Conservation (phyloP, 2,797 vertebrate species). For the Petrocephalus schoutedeni region DNA sequence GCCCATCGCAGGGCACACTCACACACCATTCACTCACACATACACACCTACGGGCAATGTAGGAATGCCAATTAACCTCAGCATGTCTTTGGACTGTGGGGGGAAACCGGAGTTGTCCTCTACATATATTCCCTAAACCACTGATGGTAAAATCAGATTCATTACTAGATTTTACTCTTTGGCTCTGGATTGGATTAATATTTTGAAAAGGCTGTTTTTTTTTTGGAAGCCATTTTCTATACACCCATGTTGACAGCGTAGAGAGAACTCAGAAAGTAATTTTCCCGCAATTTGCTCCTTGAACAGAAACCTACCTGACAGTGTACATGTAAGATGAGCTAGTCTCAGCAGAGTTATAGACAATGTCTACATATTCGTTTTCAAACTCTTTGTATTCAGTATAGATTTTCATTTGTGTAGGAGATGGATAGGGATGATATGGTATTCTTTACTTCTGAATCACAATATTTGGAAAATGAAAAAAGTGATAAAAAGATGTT, state of each 20-base stretch:
- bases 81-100: too few relatives aligned
- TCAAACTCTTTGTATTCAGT: conserved; percentile 5
- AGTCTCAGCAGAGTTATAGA: not conserved
- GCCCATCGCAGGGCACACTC: too few relatives aligned
- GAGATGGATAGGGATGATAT: conserved; percentile 23
- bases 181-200: not conserved
- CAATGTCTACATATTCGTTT: conserved; percentile 24
- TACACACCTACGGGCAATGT: too few relatives aligned
- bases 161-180: not conserved
- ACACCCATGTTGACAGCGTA: conserved; percentile 4
- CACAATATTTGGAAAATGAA: conserved; percentile 21
- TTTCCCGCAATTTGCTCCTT: conserved; percentile 13
- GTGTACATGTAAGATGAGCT: conserved; percentile 19
- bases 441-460: conserved; percentile 19
- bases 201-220: not conserved
- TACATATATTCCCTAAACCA: not conserved
- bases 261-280: conserved; percentile 20
- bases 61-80: too few relatives aligned
- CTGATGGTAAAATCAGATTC: not conserved
- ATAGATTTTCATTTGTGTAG: conserved; percentile 19
- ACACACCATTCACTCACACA: too few relatives aligned
- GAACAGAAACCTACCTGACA: conserved; percentile 36
- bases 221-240: conserved; percentile 6
- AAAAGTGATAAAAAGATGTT: conserved; percentile 37
- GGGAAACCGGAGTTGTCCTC: too few relatives aligned